Conservation (phyloP, 2,113 vertebrate species). For the Corythornis vintsioides region DNA sequence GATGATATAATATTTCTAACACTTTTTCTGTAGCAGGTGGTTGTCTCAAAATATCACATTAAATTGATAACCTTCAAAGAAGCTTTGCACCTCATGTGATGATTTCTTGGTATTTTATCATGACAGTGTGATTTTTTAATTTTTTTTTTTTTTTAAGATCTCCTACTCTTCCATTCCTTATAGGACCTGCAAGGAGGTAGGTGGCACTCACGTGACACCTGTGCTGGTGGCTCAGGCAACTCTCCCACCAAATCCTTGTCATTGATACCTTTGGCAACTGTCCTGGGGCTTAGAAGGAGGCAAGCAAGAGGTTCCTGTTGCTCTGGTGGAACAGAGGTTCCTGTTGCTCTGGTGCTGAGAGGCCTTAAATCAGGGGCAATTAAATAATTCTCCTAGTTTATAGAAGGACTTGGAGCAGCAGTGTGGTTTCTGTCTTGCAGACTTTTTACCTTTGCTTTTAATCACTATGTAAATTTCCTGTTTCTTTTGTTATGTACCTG, state of each 20-base stretch:
- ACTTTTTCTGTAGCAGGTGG: not conserved
- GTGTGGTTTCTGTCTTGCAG: not conserved
- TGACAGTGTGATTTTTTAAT: not conserved
- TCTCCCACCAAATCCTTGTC: not conserved
- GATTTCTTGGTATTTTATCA: not conserved
- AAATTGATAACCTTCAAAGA: slow-evolving; percentile 36
- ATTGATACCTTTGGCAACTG: not conserved
- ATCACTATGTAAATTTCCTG: not conserved
- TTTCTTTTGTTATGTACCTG: not conserved
- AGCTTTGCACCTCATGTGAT: not conserved
- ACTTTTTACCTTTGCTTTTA: not conserved
- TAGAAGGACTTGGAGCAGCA: not conserved
- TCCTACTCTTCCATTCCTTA: not conserved
- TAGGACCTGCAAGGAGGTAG: not conserved
- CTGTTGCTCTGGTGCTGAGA: not conserved
- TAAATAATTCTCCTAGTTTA: not conserved
- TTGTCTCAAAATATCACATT: slow-evolving; percentile 41
- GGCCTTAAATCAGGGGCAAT: not conserved
- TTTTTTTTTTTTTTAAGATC: not conserved
- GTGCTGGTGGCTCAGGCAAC: not conserved
- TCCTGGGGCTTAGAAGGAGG: not conserved
- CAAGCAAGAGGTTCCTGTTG: not conserved
- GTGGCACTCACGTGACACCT: not conserved
- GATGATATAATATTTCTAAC: not conserved
- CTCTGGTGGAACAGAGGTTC: not conserved